These are phyloP conservation scores for Noctua pronuba DNA, from an alignment of 2,888 invertebrate genomes.

Conservation along the genomic window DNA sequence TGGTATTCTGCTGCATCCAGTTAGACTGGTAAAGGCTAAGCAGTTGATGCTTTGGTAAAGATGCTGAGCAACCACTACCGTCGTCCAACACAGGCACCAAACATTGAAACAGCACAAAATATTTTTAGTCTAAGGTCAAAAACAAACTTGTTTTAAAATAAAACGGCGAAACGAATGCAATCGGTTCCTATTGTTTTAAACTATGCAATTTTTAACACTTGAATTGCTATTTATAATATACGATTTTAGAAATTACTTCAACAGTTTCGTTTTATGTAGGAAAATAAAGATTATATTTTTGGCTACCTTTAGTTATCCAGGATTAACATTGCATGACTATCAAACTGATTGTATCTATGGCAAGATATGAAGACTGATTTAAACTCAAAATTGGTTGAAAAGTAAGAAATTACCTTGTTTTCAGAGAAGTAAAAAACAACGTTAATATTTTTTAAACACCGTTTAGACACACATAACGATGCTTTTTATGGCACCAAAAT, in stretches of 20 bases:
- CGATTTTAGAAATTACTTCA: constrained; percentile 31
- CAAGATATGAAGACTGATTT: background rate
- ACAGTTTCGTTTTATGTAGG: background rate
- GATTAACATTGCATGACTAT: background rate
- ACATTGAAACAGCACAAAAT: background rate
- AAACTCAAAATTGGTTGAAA: background rate
- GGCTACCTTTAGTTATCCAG: background rate
- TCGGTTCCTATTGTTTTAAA: constrained; percentile 67
- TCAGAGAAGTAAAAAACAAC: background rate
- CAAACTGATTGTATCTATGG: background rate
- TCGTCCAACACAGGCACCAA: background rate
- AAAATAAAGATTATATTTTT: background rate
- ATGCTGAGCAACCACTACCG: background rate
- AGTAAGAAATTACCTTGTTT: background rate
- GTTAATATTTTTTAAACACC: background rate
- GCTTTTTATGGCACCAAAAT: background rate
- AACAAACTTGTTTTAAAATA: constrained; percentile 58
- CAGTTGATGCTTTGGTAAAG: background rate
- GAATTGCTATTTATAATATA: constrained; percentile 24
- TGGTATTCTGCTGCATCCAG: background rate
- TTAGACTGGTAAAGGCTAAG: background rate
- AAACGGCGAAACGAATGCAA: constrained; percentile 65
- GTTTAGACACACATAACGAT: background rate
- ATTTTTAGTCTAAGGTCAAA: constrained; percentile 24
- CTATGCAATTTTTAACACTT: constrained; percentile 57